Evolutionary conservation across 2,888 invertebrate genomes (phyloP).

Genomic region (Buathra laborator): DNA sequence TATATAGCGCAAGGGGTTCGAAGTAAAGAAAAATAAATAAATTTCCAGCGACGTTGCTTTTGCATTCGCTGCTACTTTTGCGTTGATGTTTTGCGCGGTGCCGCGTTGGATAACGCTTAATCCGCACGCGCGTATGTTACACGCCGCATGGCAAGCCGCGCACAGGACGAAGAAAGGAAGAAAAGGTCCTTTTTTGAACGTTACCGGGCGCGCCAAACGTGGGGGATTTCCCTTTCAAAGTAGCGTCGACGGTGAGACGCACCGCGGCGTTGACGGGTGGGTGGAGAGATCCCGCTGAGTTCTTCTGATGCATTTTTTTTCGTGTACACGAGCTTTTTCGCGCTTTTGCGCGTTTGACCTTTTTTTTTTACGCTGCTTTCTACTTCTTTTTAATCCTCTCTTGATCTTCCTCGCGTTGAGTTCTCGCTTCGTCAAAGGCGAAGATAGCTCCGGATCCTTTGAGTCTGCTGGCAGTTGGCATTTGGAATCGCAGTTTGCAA

Average conservation of each 20-base stretch:
- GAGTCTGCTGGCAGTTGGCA: slow-evolving; percentile 44
- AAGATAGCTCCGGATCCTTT: slow-evolving; percentile 59
- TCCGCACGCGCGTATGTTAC: slow-evolving; percentile 30
- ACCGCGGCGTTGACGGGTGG: slow-evolving; percentile 49
- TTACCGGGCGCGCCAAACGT: slow-evolving; percentile 13
- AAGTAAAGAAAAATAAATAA: slow-evolving; percentile 22
- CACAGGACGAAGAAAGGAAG: slow-evolving; percentile 61
- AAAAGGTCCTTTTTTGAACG: slow-evolving; percentile 55
- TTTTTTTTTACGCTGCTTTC: slow-evolving; percentile 23
- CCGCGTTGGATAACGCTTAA: slow-evolving; percentile 36
- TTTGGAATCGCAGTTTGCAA: neutral
- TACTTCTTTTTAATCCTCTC: slow-evolving; percentile 9
- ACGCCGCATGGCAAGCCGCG: neutral
- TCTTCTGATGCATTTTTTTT: slow-evolving; percentile 53
- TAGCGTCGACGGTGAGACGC: slow-evolving; percentile 19
- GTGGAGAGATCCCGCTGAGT: slow-evolving; percentile 40
- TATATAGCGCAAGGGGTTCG: slow-evolving; percentile 14
- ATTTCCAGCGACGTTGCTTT: slow-evolving; percentile 42
- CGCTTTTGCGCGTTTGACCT: slow-evolving; percentile 67
- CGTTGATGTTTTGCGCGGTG: slow-evolving; percentile 15
- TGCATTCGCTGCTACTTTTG: slow-evolving; percentile 38
- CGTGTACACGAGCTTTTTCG: slow-evolving; percentile 16
- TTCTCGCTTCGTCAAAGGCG: slow-evolving; percentile 54
- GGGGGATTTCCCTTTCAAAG: slow-evolving; percentile 54
- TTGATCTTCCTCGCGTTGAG: slow-evolving; percentile 24